Evolutionary conservation across 2,888 invertebrate species (phyloP).

Genomic region (Dorcus hopei): DNA sequence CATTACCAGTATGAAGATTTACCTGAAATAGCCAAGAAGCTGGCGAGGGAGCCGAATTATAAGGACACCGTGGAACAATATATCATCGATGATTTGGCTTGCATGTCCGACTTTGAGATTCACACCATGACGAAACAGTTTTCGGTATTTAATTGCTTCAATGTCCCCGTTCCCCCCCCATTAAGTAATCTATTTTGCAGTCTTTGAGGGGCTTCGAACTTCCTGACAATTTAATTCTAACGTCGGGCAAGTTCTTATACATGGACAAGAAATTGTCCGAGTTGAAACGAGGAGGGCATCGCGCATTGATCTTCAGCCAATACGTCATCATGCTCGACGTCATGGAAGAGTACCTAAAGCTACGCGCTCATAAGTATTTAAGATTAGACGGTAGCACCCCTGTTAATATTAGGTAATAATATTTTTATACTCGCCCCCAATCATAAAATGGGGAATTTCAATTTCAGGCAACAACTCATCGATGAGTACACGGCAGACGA

Average conservation of each 20-base stretch:
- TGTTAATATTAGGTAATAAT: slow-evolving; percentile 66
- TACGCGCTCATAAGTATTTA: slow-evolving; percentile 69
- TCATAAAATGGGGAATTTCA: not conserved
- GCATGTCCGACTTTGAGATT: slow-evolving; percentile 90
- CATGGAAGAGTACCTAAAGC: slow-evolving; percentile 80
- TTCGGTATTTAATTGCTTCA: slow-evolving; percentile 46
- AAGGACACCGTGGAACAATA: slow-evolving; percentile 76
- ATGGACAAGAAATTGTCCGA: slow-evolving; percentile 75
- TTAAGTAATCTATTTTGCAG: slow-evolving; percentile 42
- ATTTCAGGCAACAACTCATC: slow-evolving; percentile 80
- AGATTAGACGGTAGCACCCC: slow-evolving; percentile 90
- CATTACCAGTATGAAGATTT: slow-evolving; percentile 66
- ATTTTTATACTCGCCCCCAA: not conserved
- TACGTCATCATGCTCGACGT: slow-evolving; percentile 95
- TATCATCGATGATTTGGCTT: slow-evolving; percentile 81
- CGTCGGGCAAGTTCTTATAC: slow-evolving; percentile 83
- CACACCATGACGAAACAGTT: slow-evolving; percentile 71
- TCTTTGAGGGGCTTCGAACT: slow-evolving; percentile 61
- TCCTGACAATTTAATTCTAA: slow-evolving; percentile 68
- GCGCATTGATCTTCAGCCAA: slow-evolving; percentile 93
- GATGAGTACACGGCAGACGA: slow-evolving; percentile 79
- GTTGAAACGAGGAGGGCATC: slow-evolving; percentile 70
- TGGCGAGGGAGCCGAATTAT: slow-evolving; percentile 65
- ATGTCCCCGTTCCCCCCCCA: not conserved
- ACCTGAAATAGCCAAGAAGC: slow-evolving; percentile 64